phyloP scores from a whole-genome alignment of 2,888 invertebrate species.

The Scelioninae gen. 1 region DNA sequence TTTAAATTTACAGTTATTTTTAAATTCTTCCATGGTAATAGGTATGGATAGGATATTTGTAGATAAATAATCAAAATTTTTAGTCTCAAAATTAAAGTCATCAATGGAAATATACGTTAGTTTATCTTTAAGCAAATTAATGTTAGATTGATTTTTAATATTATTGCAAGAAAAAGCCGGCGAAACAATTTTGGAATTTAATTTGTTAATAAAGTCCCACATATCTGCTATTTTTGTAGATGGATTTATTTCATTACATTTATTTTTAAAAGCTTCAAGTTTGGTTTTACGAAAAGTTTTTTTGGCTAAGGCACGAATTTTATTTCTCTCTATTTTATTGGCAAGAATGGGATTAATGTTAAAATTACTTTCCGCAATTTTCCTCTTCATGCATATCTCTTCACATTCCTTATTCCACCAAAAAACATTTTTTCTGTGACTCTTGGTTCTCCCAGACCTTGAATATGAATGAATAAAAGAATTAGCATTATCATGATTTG shows the following conservation, averaged over 20 bases:
- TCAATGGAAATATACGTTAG: no score
- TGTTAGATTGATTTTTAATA: not conserved
- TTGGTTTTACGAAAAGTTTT: no score
- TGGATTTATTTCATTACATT: constrained; percentile 2
- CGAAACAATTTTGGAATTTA: no score
- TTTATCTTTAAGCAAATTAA: not conserved
- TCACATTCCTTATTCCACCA: constrained; percentile 25
- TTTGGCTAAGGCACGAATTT: constrained; percentile 2
- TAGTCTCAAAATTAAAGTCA: no score
- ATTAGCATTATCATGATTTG: no score
- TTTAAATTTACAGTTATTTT: not conserved
- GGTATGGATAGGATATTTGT: not conserved
- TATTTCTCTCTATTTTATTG: constrained; percentile 16
- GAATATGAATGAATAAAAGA: no score
- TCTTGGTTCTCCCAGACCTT: no score
- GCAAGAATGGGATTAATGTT: not conserved
- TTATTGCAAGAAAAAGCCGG: not conserved
- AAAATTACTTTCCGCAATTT: not conserved
- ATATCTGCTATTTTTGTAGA: not conserved
- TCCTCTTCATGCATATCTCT: not conserved
- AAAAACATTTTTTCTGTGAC: no score
- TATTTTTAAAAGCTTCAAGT: not conserved
- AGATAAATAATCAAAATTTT: no score
- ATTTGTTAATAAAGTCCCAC: constrained; percentile 17
- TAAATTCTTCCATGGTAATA: constrained; percentile 7